phyloP scores from a whole-genome alignment of 2,888 invertebrate genomes.

The Buathra laborator region DNA sequence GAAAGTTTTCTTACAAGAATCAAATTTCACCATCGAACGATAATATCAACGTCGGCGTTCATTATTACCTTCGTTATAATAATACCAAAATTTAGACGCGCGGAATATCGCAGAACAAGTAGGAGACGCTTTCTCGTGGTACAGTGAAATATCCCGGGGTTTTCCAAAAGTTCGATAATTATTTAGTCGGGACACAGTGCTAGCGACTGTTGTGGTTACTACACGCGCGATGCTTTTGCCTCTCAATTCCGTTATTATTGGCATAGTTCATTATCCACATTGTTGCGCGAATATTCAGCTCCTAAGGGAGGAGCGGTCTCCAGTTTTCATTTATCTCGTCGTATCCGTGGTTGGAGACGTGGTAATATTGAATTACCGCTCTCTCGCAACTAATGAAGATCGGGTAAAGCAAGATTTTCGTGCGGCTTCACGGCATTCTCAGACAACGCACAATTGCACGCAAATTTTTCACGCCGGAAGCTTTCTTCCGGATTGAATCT shows the following conservation, averaged over 20 bases:
- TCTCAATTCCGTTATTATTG: slow-evolving; percentile 44
- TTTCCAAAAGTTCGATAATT: slow-evolving; percentile 28
- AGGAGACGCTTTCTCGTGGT: slow-evolving; percentile 15
- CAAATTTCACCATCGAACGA: slow-evolving; percentile 73
- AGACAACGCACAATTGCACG: not conserved
- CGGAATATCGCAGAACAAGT: slow-evolving; percentile 17
- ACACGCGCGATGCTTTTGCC: not conserved
- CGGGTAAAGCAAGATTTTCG: not conserved
- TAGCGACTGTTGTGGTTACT: not conserved
- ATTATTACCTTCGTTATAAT: slow-evolving; percentile 67
- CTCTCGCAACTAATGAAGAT: slow-evolving; percentile 3
- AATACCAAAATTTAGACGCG: slow-evolving; percentile 14
- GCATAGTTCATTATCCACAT: slow-evolving; percentile 35
- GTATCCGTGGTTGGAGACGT: not conserved
- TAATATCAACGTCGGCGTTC: slow-evolving; percentile 41
- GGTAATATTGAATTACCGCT: slow-evolving; percentile 22
- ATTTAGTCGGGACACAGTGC: slow-evolving; percentile 41
- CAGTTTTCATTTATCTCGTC: slow-evolving; percentile 14
- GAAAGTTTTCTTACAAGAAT: slow-evolving; percentile 76
- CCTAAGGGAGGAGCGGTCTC: not conserved
- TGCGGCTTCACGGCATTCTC: not conserved
- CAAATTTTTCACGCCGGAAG: not conserved
- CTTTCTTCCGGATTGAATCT: too few relatives aligned
- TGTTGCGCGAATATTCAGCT: slow-evolving; percentile 11
- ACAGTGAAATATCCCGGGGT: slow-evolving; percentile 24